Evolutionary conservation across 2,888 invertebrate species (phyloP).

Genomic region (Drosophila aldrichi): DNA sequence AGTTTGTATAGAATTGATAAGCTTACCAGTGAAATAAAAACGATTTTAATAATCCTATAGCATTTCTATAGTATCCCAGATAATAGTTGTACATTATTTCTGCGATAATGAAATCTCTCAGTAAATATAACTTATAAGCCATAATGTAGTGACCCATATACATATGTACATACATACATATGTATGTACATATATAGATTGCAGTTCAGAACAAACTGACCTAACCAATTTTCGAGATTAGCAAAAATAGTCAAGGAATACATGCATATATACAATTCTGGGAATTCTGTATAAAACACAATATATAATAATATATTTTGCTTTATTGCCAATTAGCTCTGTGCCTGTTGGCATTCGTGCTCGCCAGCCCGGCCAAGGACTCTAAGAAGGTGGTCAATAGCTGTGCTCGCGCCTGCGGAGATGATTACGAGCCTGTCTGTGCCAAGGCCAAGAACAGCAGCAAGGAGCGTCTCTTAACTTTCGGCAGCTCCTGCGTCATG

Average conservation of each 20-base stretch:
- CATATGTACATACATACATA: too few relatives aligned
- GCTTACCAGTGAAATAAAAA: background rate
- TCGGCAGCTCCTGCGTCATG: slow-evolving; percentile 83
- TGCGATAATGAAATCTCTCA: background rate
- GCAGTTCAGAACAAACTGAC: slow-evolving; percentile 34
- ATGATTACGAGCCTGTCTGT: slow-evolving; percentile 81
- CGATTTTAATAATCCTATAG: background rate
- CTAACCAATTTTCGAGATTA: slow-evolving; percentile 26
- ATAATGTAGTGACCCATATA: background rate
- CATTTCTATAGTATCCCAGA: background rate
- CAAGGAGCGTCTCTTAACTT: slow-evolving; percentile 83
- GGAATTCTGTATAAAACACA: background rate
- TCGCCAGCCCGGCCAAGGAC: slow-evolving; percentile 78
- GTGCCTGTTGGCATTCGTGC: slow-evolving; percentile 67
- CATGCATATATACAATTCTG: background rate
- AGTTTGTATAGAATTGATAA: background rate
- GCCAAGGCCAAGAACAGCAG: slow-evolving; percentile 77
- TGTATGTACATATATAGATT: background rate
- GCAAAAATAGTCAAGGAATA: background rate
- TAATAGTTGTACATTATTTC: background rate
- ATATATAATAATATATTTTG: background rate
- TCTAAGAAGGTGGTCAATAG: slow-evolving; percentile 67
- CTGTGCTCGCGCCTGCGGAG: slow-evolving; percentile 72
- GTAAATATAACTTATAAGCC: background rate
- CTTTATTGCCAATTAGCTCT: slow-evolving; percentile 59